Conservation (phyloP, 2,797 vertebrate species). For the Labroides dimidiatus region DNA sequence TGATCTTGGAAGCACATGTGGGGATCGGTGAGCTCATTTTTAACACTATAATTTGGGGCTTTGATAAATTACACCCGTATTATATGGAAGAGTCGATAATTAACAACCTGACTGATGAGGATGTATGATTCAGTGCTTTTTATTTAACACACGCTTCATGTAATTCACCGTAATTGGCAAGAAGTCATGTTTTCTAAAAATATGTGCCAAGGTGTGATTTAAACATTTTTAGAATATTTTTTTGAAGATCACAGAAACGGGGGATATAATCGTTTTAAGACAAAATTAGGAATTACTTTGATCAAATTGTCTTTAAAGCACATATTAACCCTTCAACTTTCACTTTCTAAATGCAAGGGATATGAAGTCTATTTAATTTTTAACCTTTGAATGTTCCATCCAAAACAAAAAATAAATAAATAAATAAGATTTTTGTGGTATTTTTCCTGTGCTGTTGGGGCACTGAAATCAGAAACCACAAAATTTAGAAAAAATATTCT, state of each 20-base stretch:
- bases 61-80: slow-evolving; percentile 8
- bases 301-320: background rate
- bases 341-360: no score
- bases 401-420: no score
- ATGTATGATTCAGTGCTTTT: background rate
- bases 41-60: background rate
- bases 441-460: no score
- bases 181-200: background rate
- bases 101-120: background rate
- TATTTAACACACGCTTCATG: background rate
- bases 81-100: background rate
- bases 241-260: background rate
- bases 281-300: background rate
- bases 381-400: no score
- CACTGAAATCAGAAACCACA: no score
- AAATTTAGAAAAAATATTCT: no score
- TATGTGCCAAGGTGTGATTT: background rate
- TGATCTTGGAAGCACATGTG: slow-evolving; percentile 99
- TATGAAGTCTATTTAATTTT: no score
- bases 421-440: no score
- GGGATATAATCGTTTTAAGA: background rate
- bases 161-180: slow-evolving; percentile 3
- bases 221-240: background rate
- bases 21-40: slow-evolving; percentile 90
- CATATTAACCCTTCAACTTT: no score